phyloP scores from a whole-genome alignment of 2,888 invertebrate species.

The Meta bourneti region DNA sequence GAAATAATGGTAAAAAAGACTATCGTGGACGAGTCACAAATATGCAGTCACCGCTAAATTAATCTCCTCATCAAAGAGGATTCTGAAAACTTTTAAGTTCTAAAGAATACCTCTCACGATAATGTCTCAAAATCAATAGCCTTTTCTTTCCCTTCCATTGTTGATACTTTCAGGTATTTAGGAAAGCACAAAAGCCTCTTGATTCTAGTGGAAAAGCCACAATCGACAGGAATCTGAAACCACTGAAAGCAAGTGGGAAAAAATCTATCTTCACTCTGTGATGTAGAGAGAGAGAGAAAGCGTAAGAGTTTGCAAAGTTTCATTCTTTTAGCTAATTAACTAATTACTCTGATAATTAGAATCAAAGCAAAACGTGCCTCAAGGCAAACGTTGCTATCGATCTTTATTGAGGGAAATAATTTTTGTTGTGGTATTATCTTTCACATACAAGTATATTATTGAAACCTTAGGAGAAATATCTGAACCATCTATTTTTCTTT shows the following conservation, averaged over 20 bases:
- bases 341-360: slow-evolving; percentile 61
- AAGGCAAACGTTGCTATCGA: slow-evolving; percentile 37
- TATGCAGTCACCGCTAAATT: background rate
- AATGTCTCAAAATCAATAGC: background rate
- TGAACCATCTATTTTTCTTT: too few relatives aligned
- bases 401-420: slow-evolving; percentile 23
- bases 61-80: background rate
- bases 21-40: background rate
- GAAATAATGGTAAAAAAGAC: background rate
- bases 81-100: background rate
- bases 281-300: background rate
- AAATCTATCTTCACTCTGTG: background rate
- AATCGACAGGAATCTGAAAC: slow-evolving; percentile 40
- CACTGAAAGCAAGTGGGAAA: slow-evolving; percentile 13
- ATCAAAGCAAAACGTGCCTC: slow-evolving; percentile 33
- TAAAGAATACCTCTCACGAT: background rate
- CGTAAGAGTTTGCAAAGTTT: slow-evolving; percentile 37
- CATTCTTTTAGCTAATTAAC: slow-evolving; percentile 57
- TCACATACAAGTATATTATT: background rate
- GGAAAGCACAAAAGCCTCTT: background rate
- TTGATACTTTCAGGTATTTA: background rate
- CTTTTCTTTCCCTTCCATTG: background rate
- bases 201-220: slow-evolving; percentile 12
- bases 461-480: background rate
- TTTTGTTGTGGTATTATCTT: slow-evolving; percentile 3